Conservation (phyloP, 2,888 invertebrate genomes). For the Chromoteleia sp. region DNA sequence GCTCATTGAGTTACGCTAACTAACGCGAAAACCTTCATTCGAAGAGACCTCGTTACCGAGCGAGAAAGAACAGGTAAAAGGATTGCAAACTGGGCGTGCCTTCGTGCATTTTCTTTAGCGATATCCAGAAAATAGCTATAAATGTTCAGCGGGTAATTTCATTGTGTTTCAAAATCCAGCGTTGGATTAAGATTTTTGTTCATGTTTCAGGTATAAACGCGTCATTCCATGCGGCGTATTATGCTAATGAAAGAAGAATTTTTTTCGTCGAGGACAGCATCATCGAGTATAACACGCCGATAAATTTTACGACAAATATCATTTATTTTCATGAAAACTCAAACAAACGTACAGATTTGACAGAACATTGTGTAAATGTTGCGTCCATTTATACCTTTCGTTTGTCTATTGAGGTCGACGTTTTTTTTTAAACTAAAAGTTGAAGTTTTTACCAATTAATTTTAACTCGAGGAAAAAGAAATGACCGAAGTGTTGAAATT, state of each 20-base stretch:
- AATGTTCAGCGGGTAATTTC: constrained; percentile 4
- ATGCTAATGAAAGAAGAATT: constrained; percentile 27
- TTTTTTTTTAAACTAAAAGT: constrained; percentile 2
- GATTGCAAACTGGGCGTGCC: constrained; percentile 67
- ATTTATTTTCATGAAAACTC: constrained; percentile 20
- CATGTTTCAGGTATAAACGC: constrained; percentile 8
- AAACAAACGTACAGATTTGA: constrained; percentile 30
- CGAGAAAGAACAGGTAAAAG: constrained; percentile 57
- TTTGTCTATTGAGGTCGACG: constrained; percentile 1
- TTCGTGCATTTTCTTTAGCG: constrained; percentile 69
- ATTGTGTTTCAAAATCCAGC: constrained; percentile 12
- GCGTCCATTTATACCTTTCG: constrained; percentile 3
- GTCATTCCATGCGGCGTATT: neutral
- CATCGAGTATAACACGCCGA: constrained; percentile 7
- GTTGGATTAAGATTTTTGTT: constrained; percentile 28
- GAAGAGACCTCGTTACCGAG: constrained; percentile 22
- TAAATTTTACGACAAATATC: constrained; percentile 25
- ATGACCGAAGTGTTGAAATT: constrained; percentile 60
- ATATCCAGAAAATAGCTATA: constrained; percentile 19
- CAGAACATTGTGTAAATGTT: constrained; percentile 23
- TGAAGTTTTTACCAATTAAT: constrained; percentile 27
- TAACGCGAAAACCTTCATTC: constrained; percentile 48
- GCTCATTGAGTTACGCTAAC: constrained; percentile 45
- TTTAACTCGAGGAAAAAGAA: constrained; percentile 6
- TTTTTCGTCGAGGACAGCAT: constrained; percentile 3